Evolutionary conservation across 2,888 invertebrate species (phyloP), one percentile per base, ranked within the genome.

Genomic region (Trilocha varians): DNA sequence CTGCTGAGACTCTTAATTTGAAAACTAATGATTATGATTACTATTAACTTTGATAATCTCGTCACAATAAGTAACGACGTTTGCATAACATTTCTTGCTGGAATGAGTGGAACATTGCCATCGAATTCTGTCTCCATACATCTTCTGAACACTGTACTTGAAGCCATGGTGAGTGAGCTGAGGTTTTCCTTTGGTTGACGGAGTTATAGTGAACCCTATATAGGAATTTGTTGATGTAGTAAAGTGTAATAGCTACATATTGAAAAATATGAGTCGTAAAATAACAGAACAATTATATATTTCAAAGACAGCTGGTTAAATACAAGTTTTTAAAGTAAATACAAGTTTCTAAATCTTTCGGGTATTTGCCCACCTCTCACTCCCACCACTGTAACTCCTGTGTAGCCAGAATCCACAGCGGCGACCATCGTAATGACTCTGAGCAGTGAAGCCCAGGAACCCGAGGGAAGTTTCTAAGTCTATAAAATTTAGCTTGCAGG

Each of bases 51-150:
- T 15, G 3, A 41, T 15, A 5, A 41, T 36, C 9, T 8, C 16
- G n/a, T 41, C 32, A 11, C 32, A 8, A 13, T 17, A 6, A 8
- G 37, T 18, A 9, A 37, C 8, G 9, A 18, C 25, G 13, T 5
- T 5, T 2, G 5, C 37, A 15, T 33, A 16, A 9, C 33, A 39
- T 39, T 33, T 16, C n/a, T 40, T 44, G 11, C 47, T 49, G 5
- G 54, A 50, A 32, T 70, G 64, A 0, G 66, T 66, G 0, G 67
- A 68, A 42, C 70, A 69, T 1, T 53, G 41, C 69, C 69, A 69
- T 17, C 58, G 47, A 3, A 35, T 52, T 13, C 43, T 59, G 4
- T 4, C 18, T 4, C 40, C 36, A 14, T 39, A 54, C 2, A 49
- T 43, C 5, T 47, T 42, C 13, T 48, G 16, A 11, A 40, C 44